These are phyloP conservation scores for Rhinolophus ferrumequinum DNA, from an alignment of 2,113 vertebrate species.

Conservation along the genomic window DNA sequence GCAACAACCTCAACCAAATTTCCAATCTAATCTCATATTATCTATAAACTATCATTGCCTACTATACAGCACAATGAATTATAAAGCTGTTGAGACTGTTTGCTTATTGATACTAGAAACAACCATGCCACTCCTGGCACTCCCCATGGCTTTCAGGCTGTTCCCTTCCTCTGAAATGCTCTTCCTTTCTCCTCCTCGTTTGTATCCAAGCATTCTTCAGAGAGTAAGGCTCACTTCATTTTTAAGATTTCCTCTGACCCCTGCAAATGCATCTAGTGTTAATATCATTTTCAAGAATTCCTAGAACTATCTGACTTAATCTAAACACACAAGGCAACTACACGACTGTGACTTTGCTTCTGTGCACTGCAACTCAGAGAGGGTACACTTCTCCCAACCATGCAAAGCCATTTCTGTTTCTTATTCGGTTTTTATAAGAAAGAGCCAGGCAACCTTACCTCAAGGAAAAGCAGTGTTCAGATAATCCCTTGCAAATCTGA, in stretches of 20 bases:
- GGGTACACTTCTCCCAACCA: not conserved
- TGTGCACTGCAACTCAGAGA: not conserved
- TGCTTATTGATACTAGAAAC: not conserved
- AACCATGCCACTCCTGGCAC: not conserved
- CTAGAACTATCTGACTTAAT: not conserved
- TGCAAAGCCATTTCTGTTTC: not conserved
- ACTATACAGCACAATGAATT: not conserved
- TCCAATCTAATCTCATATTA: not conserved
- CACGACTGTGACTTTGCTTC: not conserved
- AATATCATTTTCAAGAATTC: not conserved
- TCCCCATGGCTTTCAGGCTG: not conserved
- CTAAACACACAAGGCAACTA: not conserved
- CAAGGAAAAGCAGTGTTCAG: not conserved
- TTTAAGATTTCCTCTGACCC: not conserved
- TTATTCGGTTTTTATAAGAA: not conserved
- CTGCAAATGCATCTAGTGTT: not conserved
- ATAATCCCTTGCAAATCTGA: not conserved
- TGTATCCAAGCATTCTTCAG: not conserved
- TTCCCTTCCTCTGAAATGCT: not conserved
- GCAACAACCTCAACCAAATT: not conserved
- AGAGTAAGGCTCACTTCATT: not conserved
- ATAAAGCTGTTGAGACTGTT: not conserved
- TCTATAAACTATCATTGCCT: not conserved
- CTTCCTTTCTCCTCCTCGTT: not conserved
- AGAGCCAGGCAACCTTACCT: not conserved